Conservation (phyloP, 2,797 vertebrate genomes). For the Furcifer pardalis region DNA sequence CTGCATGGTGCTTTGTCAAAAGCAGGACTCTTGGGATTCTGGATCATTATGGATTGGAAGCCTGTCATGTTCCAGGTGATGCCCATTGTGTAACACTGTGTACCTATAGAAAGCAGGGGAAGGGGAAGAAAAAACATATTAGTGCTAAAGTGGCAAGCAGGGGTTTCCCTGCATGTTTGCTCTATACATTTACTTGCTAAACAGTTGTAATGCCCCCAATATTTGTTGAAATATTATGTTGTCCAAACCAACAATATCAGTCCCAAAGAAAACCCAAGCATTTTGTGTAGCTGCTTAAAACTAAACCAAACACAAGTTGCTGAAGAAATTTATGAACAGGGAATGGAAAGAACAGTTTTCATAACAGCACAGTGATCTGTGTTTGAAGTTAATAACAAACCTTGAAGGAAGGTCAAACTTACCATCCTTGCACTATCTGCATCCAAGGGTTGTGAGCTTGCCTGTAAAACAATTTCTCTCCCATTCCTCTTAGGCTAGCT, state of each 20-base stretch:
- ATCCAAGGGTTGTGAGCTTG: too few species aligned
- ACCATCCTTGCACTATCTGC: too few species aligned
- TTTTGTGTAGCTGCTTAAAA: background rate
- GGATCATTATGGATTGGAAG: constrained; percentile 83
- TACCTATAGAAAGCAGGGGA: constrained; percentile 78
- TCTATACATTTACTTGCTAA: background rate
- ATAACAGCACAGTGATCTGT: too few species aligned
- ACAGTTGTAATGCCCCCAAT: background rate
- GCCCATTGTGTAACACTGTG: constrained; percentile 87
- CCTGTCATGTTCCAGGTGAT: constrained; percentile 86
- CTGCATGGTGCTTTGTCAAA: constrained; percentile 74
- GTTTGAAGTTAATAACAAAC: too few species aligned
- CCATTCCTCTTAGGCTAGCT: too few species aligned
- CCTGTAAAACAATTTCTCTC: too few species aligned
- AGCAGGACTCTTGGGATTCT: constrained; percentile 91
- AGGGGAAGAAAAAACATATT: constrained; percentile 29
- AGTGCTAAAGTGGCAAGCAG: constrained; percentile 7
- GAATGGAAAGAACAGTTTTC: too few species aligned
- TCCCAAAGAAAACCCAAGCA: background rate
- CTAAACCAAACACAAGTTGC: background rate
- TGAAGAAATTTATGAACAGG: background rate
- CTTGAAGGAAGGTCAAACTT: too few species aligned
- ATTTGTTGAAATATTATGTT: background rate
- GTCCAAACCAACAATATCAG: background rate
- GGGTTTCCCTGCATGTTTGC: background rate